Evolutionary conservation across 2,797 vertebrate species (phyloP).

Genomic region (Chrosomus eos): DNA sequence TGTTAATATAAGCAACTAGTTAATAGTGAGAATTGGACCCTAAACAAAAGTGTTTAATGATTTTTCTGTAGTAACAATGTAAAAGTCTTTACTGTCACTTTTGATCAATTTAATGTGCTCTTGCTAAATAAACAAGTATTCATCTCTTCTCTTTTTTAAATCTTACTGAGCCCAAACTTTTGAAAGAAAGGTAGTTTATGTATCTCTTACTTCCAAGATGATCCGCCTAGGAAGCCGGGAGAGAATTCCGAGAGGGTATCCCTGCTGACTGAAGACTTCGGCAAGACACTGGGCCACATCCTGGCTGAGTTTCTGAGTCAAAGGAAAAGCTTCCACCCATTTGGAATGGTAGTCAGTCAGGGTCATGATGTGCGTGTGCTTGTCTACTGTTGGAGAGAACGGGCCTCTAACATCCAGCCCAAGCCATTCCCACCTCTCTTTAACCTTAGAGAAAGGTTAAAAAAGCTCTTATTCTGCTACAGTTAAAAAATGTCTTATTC

Average conservation of each 20-base stretch:
- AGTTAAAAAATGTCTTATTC: background rate
- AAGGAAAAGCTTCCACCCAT: constrained; percentile 57
- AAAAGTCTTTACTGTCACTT: background rate
- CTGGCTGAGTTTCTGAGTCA: constrained; percentile 30
- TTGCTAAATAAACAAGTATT: background rate
- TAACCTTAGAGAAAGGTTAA: constrained; percentile 35
- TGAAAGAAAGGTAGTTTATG: background rate
- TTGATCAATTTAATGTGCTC: background rate
- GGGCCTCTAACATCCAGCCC: constrained; percentile 55
- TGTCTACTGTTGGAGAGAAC: constrained; percentile 27
- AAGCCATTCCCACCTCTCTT: constrained; percentile 55
- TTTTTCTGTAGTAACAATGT: background rate
- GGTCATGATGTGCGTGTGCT: constrained; percentile 50
- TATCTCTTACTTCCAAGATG: constrained; percentile 33
- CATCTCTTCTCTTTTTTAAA: background rate
- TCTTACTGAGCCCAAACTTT: background rate
- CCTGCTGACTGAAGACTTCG: constrained; percentile 47
- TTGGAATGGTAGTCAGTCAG: constrained; percentile 54
- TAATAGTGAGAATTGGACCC: too few relatives aligned
- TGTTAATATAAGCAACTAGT: too few relatives aligned
- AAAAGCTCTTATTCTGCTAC: background rate
- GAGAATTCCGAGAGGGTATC: constrained; percentile 50
- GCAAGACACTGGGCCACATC: constrained; percentile 37
- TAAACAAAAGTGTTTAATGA: too few relatives aligned
- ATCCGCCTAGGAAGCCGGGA: constrained; percentile 36